Evolutionary conservation across 2,797 vertebrate species (phyloP), one percentile per base, ranked within the genome.

Genomic region (Acipenser oxyrinchus): DNA sequence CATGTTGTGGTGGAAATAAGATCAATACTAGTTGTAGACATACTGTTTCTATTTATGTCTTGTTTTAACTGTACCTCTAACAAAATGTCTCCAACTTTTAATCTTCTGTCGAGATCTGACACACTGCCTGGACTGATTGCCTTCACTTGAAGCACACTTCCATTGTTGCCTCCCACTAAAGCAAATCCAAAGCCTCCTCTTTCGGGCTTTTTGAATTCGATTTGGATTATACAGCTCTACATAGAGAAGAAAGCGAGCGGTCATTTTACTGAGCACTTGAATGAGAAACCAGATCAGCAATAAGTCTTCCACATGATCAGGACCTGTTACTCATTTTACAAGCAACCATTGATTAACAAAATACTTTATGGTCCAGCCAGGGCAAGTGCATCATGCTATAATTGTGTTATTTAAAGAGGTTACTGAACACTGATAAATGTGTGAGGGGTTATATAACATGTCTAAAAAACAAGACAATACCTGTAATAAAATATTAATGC

Each of bases 101-200:
- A 87, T 6, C 88, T 88, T 7, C 92, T 92, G 6, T 91, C 88
- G 63, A 88, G 83, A 67, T 91, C 87, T 65, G 90, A 92, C 18
- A 88, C 79, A 48, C 90, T 89, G n/a, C 90, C 89, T 0, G 87
- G 88, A 77, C 90, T 91, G 78, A 93, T 91, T 63, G 92, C 90
- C 75, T 85, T 93, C 78, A 94, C 92, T 70, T 90, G 79, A 68
- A 93, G 88, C 71, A 83, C 79, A 69, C 80, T 89, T 59, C 90
- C 90, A 55, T 92, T 93, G 71, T 84, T 86, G 53, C 91, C 89
- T 9, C 92, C 90, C 6, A 88, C 76, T 66, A 93, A 75, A 51
- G 90, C 87, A 75, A 93, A 94, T 71, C 93, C 93, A 15, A 93
- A 84, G 60, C 89, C 91, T 69, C 90, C 89, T 15, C 85, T 86